phyloP scores from a whole-genome alignment of 2,888 invertebrate genomes.

The Scaeva pyrastri region DNA sequence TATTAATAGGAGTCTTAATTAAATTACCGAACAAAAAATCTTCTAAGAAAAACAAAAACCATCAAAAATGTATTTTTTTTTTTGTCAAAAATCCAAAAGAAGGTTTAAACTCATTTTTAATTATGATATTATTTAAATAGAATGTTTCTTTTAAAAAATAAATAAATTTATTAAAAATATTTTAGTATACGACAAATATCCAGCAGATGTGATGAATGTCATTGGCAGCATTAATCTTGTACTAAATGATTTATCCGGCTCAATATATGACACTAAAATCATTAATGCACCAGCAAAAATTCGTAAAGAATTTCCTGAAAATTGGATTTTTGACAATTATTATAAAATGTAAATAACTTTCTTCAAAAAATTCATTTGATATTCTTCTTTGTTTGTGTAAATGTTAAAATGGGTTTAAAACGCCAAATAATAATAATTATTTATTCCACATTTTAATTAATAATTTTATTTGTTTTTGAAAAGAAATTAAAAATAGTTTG shows the following conservation, averaged over 20 bases:
- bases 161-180: background rate
- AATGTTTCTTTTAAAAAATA: background rate
- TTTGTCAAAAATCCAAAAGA: constrained; percentile 68
- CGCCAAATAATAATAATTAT: too few relatives aligned
- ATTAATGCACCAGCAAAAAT: constrained; percentile 17
- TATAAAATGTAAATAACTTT: constrained; percentile 70
- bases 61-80: too few relatives aligned
- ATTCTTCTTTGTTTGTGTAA: background rate
- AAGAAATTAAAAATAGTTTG: too few relatives aligned
- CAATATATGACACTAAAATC: constrained; percentile 60
- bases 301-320: constrained; percentile 71
- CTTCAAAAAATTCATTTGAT: constrained; percentile 12
- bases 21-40: too few relatives aligned
- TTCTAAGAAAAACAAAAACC: too few relatives aligned
- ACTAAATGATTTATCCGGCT: constrained; percentile 46
- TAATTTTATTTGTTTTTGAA: too few relatives aligned
- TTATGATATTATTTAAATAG: background rate
- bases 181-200: constrained; percentile 57
- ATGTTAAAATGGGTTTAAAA: too few relatives aligned
- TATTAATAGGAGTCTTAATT: too few relatives aligned
- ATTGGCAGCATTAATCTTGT: constrained; percentile 50
- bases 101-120: background rate
- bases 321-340: constrained; percentile 74
- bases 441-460: too few relatives aligned
- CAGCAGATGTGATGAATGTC: constrained; percentile 64